Conservation (phyloP, 1,140 invertebrate genomes). For the Bombus consobrinus region DNA sequence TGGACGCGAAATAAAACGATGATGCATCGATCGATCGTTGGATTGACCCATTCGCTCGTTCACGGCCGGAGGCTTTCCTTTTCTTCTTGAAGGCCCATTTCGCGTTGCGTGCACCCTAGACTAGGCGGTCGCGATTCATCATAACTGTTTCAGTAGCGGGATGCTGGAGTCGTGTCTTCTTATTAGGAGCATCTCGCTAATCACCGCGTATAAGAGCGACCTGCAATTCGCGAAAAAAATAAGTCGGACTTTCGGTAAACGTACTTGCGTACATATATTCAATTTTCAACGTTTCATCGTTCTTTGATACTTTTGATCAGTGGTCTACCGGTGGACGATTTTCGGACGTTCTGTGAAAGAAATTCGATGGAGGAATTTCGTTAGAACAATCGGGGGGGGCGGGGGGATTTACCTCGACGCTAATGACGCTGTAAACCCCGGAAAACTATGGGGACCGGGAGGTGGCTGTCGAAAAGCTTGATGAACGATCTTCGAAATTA, state of each 20-base stretch:
- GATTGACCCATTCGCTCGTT: background rate
- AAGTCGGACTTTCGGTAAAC: background rate
- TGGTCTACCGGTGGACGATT: too few species aligned
- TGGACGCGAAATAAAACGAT: background rate
- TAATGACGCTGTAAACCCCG: too few species aligned
- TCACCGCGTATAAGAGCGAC: slow-evolving; percentile 45
- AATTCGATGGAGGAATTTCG: too few species aligned
- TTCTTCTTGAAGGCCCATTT: slow-evolving; percentile 39
- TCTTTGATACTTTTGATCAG: too few species aligned
- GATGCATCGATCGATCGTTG: background rate
- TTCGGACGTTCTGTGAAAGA: too few species aligned
- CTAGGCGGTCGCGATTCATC: slow-evolving; percentile 65
- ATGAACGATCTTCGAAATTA: too few species aligned
- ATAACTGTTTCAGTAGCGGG: slow-evolving; percentile 80
- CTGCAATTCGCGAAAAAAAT: background rate
- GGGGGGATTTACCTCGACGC: too few species aligned
- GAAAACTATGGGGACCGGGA: too few species aligned
- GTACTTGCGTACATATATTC: background rate
- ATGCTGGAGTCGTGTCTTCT: slow-evolving; percentile 71
- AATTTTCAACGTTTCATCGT: background rate
- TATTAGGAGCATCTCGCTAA: slow-evolving; percentile 77
- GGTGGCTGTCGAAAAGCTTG: too few species aligned
- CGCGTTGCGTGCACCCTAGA: background rate
- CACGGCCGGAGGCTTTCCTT: slow-evolving; percentile 38
- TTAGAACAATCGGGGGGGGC: too few species aligned